Evolutionary conservation across 2,888 invertebrate species (phyloP).

Genomic region (Scaptomyza tumidula): DNA sequence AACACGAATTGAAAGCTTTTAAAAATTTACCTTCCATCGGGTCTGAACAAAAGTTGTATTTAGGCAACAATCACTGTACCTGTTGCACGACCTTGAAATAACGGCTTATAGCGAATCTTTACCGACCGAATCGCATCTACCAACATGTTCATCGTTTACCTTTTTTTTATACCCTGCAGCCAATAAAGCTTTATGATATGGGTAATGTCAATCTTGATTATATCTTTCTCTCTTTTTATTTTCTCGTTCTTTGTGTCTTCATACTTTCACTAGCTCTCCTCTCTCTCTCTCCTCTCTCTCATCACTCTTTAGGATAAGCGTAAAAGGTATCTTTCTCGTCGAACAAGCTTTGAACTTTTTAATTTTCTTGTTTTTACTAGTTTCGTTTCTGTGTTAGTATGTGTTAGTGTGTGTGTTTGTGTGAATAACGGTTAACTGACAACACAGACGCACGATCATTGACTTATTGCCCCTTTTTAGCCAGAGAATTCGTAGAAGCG

Average conservation of each 20-base stretch:
- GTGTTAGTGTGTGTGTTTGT: not conserved
- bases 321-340: conserved; percentile 1
- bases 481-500: conserved; percentile 40
- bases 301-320: not conserved
- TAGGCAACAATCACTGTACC: conserved; percentile 30
- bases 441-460: conserved; percentile 49
- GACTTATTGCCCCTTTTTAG: conserved; percentile 47
- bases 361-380: not conserved
- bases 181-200: not conserved
- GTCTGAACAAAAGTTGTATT: not conserved
- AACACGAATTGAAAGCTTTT: not conserved
- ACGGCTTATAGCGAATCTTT: conserved; percentile 46
- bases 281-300: too few species aligned
- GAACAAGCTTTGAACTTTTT: not conserved
- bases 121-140: conserved; percentile 10
- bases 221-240: not conserved
- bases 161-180: conserved; percentile 1
- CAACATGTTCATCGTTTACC: conserved; percentile 21
- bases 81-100: conserved; percentile 68
- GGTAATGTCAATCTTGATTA: not conserved
- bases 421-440: conserved; percentile 33
- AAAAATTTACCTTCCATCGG: not conserved
- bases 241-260: not conserved
- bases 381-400: not conserved
- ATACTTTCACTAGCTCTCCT: not conserved